Evolutionary conservation across 1,140 invertebrate genomes (phyloP).

Genomic region (Drosophila ficusphila): DNA sequence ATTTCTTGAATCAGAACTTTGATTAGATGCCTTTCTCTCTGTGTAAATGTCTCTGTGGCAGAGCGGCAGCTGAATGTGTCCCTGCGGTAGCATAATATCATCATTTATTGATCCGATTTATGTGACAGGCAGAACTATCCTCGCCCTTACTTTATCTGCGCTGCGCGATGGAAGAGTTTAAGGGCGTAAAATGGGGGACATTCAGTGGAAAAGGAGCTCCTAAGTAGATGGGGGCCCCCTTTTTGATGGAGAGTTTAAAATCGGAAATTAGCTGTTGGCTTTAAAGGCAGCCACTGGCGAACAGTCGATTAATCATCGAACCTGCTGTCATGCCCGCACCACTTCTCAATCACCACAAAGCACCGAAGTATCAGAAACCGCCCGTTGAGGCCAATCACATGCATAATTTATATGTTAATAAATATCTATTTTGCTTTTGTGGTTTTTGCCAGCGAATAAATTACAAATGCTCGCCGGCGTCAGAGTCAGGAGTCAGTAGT

Average conservation of each 20-base stretch:
- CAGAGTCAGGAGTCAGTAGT: constrained; percentile 14
- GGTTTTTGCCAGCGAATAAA: constrained; percentile 77
- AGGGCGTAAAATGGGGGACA: constrained; percentile 8
- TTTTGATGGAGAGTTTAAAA: constrained; percentile 14
- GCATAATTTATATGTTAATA: constrained; percentile 82
- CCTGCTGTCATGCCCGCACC: constrained; percentile 15
- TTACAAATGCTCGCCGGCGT: constrained; percentile 71
- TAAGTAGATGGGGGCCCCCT: background rate
- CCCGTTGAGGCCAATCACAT: constrained; percentile 69
- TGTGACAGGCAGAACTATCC: constrained; percentile 80
- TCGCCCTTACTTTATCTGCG: constrained; percentile 64
- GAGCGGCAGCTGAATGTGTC: constrained; percentile 75
- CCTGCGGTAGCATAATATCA: constrained; percentile 82
- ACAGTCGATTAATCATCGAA: constrained; percentile 66
- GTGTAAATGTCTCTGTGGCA: constrained; percentile 36
- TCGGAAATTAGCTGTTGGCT: constrained; percentile 38
- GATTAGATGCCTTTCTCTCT: background rate
- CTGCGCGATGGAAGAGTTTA: constrained; percentile 31
- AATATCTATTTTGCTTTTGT: constrained; percentile 81
- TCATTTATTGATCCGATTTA: constrained; percentile 83
- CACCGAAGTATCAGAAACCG: constrained; percentile 5
- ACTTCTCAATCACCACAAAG: background rate
- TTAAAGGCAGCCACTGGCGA: constrained; percentile 17
- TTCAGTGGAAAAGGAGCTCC: background rate
- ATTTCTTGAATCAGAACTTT: background rate